Percentiles rank a stretch among this genome's conserved stretches.
phyloP scores from a whole-genome alignment of 2,888 invertebrate genomes.

The Drosophila antonietae region DNA sequence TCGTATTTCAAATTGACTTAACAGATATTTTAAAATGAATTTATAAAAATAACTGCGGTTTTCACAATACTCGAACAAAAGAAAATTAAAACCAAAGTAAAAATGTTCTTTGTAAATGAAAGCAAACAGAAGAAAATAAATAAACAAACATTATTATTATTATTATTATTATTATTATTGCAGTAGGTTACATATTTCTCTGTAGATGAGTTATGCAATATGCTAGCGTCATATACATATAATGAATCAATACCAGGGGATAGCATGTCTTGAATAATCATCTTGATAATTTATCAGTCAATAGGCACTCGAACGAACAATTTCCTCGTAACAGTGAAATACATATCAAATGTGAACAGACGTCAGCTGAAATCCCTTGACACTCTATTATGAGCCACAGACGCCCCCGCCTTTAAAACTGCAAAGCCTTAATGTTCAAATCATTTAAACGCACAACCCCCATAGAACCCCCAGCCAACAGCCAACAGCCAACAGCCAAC shows the following conservation, averaged over 20 bases:
- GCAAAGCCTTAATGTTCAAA: conserved; percentile 51
- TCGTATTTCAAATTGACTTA: conserved; percentile 5
- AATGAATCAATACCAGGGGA: not conserved
- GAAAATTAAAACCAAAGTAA: not conserved
- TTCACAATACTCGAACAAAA: not conserved
- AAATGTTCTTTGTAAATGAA: not conserved
- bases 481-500: not conserved
- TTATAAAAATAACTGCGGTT: conserved; percentile 2
- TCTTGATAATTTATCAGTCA: conserved; percentile 19
- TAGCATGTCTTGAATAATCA: conserved; percentile 10
- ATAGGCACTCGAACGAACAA: conserved; percentile 4
- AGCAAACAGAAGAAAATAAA: not conserved
- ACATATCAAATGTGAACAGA: not conserved
- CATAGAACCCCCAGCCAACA: conserved; percentile 10
- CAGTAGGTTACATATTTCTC: not conserved
- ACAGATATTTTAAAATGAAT: not conserved
- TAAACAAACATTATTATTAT: not conserved
- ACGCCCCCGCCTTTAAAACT: conserved; percentile 20
- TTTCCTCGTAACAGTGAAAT: conserved; percentile 2
- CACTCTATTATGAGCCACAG: conserved; percentile 39
- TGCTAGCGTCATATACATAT: not conserved
- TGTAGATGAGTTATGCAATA: not conserved
- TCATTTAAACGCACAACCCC: conserved; percentile 46
- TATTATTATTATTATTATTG: not conserved
- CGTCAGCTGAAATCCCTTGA: conserved; percentile 43